Evolutionary conservation across 2,113 vertebrate species (phyloP), one percentile per base, ranked within the genome.

Genomic region (Pituophis catenifer): DNA sequence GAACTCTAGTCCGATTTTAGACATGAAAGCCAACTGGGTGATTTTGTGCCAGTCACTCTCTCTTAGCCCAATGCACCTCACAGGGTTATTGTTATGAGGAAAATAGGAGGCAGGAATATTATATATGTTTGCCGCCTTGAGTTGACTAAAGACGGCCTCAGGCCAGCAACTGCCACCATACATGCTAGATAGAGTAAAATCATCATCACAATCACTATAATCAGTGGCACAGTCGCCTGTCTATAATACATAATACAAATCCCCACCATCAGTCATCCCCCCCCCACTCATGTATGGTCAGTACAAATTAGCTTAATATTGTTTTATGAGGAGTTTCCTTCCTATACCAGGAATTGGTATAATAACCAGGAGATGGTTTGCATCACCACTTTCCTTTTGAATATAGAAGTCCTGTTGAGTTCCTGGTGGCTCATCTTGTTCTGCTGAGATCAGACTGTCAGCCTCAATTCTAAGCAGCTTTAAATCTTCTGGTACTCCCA

Each of bases 371-470:
- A 24, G 19, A 13, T 86, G 33, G 12, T 24, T 23, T 44, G 58
- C 50, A 38, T 15, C 21, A 17, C 19, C 17, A 23, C 17, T 86
- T 54, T 19, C 89, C 5, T 50, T 89, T 88, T 52, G 26, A 75
- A 57, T 50, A 26, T 19, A 38, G 57, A 86, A 91, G 13, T 24
- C 7, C 3, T 7, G 3, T 58, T 33, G 15, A 24, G n/a, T 54
- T 89, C 48, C 44, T 23, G 33, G 33, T 50, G 44, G 23, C 48
- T 89, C 48, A n/a, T 17, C 89, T 65, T 87, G 44, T 58, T 85
- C 50, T 75, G 44, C 58, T 88, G 62, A 65, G 65, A 87, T 52
- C 58, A 26, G 91, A 70, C 93, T 44, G 81, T 94, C 93, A n/a
- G 52, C 90, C 89, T 86, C 91, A 90, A 90, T 94, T 90, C 48